These are phyloP conservation scores for Amphipoea oculea DNA, from an alignment of 2,888 invertebrate species.

Conservation along the genomic window DNA sequence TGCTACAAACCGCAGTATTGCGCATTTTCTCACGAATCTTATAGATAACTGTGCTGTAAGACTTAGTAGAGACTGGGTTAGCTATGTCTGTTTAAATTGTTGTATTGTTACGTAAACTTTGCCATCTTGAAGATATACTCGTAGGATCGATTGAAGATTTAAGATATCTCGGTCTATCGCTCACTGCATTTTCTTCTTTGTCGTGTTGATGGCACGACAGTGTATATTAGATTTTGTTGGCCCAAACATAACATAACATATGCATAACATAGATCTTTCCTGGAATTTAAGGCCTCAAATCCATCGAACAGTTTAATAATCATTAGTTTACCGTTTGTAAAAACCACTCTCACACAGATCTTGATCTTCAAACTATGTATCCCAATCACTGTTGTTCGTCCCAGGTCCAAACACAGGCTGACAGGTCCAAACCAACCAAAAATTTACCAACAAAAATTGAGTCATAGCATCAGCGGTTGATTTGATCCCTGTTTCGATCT, in stretches of 20 bases:
- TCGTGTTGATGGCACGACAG: not conserved
- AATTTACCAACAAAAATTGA: not conserved
- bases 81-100: slow-evolving; percentile 19
- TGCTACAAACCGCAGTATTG: slow-evolving; percentile 61
- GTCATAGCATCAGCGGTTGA: not conserved
- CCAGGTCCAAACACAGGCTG: not conserved
- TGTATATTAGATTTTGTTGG: not conserved
- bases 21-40: slow-evolving; percentile 70
- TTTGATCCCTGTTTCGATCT: no score
- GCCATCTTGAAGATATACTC: not conserved
- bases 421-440: not conserved
- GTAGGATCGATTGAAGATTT: not conserved
- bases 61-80: slow-evolving; percentile 28
- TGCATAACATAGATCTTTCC: not conserved
- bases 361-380: not conserved
- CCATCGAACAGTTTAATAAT: not conserved
- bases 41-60: slow-evolving; percentile 42
- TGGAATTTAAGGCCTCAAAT: not conserved
- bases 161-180: not conserved
- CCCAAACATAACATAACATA: no score
- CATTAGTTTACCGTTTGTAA: not conserved
- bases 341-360: not conserved
- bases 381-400: not conserved
- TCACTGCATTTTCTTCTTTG: not conserved
- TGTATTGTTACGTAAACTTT: slow-evolving; percentile 23